Percentiles rank a stretch among this genome's conserved stretches.
These are phyloP conservation scores for Aramus guarauna DNA, from an alignment of 2,113 vertebrate genomes.

Conservation along the genomic window DNA sequence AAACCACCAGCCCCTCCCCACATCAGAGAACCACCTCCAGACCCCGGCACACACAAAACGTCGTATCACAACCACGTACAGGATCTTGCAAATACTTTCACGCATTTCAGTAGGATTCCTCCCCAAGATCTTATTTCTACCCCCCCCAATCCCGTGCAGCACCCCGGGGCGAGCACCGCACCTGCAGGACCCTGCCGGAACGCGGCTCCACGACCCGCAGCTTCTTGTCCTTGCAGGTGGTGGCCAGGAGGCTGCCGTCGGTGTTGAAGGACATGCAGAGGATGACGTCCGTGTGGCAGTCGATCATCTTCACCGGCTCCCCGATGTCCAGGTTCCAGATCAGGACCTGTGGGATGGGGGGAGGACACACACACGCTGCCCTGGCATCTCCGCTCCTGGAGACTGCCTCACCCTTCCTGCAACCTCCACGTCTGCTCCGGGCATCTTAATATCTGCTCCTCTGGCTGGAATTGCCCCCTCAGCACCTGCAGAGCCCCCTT, in stretches of 20 bases:
- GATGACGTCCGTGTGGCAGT: conserved; percentile 94
- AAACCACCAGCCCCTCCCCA: neutral
- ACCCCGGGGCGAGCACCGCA: neutral
- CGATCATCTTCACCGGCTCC: conserved; percentile 97
- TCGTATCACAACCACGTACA: fast-evolving
- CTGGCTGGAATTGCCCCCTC: fast-evolving
- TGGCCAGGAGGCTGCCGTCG: conserved; percentile 91
- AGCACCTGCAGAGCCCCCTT: neutral
- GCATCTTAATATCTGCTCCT: neutral
- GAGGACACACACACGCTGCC: neutral
- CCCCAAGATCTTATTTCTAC: fast-evolving
- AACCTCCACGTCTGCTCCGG: fast-evolving
- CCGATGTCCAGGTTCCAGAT: conserved; percentile 97
- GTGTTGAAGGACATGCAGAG: conserved; percentile 97
- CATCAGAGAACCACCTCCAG: fast-evolving
- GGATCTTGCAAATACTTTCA: fast-evolving
- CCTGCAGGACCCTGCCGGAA: conserved; percentile 91
- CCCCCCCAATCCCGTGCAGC: fast-evolving
- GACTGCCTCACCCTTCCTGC: neutral
- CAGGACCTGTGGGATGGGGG: conserved; percentile 77
- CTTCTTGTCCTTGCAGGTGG: conserved; percentile 94
- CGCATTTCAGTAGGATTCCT: fast-evolving
- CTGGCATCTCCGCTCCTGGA: neutral
- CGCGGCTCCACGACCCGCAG: conserved; percentile 92
- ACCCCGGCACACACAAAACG: fast-evolving